Percentiles rank a stretch among this genome's conserved stretches.
phyloP scores from a whole-genome alignment of 2,797 vertebrate genomes.

The Buphagus erythrorhynchus region DNA sequence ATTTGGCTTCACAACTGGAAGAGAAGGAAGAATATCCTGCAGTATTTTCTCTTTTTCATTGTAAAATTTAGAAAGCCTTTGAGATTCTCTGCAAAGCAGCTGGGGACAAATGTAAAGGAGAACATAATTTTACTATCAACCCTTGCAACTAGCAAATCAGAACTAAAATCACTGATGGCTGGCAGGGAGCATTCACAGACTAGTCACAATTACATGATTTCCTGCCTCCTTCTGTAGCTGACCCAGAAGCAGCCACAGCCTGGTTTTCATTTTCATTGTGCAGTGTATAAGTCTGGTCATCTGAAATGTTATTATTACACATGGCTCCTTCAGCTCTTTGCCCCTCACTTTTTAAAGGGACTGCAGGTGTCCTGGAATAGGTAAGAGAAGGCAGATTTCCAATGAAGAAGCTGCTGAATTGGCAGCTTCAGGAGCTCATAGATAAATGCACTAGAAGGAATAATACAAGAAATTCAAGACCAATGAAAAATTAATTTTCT shows the following conservation, averaged over 20 bases:
- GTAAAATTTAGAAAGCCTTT: background rate
- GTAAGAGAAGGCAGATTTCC: background rate
- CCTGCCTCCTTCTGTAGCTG: background rate
- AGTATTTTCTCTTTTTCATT: background rate
- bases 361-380: background rate
- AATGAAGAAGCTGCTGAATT: background rate
- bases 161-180: background rate
- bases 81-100: background rate
- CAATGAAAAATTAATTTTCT: background rate
- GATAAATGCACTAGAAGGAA: background rate
- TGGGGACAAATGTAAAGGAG: background rate
- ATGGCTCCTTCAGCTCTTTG: background rate
- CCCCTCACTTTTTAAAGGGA: background rate
- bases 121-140: background rate
- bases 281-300: background rate
- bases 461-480: background rate
- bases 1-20: background rate
- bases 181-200: background rate
- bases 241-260: background rate
- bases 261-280: background rate
- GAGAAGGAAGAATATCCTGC: background rate
- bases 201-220: background rate
- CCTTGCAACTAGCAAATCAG: background rate
- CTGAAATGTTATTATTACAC: background rate
- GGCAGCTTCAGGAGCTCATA: background rate